Evolutionary conservation across 2,888 invertebrate genomes (phyloP).

Genomic region (Rotaria magnacalcarata): DNA sequence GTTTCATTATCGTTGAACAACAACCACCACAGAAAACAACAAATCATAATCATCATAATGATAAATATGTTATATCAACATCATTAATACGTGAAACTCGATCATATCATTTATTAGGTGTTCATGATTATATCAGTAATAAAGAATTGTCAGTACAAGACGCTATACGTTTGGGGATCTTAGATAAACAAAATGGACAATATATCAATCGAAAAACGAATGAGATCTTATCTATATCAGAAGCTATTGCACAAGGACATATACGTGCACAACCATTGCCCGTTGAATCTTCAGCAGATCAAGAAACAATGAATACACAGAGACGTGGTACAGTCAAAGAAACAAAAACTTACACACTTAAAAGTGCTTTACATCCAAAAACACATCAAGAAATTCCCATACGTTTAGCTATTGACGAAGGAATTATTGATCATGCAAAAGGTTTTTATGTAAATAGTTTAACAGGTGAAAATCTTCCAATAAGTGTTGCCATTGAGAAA

Average conservation of each 20-base stretch:
- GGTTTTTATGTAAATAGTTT: slow-evolving; percentile 40
- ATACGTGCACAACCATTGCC: slow-evolving; percentile 38
- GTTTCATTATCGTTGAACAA: slow-evolving; percentile 39
- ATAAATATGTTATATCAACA: slow-evolving; percentile 40
- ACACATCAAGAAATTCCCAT: slow-evolving; percentile 36
- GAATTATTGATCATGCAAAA: slow-evolving; percentile 44
- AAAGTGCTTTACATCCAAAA: slow-evolving; percentile 42
- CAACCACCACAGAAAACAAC: background rate
- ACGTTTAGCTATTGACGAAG: slow-evolving; percentile 43
- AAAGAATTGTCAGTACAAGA: slow-evolving; percentile 45
- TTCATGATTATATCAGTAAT: slow-evolving; percentile 40
- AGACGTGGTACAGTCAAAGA: slow-evolving; percentile 41
- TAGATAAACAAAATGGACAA: slow-evolving; percentile 42
- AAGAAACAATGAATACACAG: background rate
- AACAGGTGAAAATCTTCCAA: slow-evolving; percentile 39
- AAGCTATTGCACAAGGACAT: slow-evolving; percentile 43
- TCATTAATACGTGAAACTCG: slow-evolving; percentile 45
- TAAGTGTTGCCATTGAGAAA: slow-evolving; percentile 43
- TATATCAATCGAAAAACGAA: slow-evolving; percentile 38
- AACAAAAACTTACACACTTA: slow-evolving; percentile 43
- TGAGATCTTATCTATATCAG: slow-evolving; percentile 42
- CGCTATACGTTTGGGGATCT: slow-evolving; percentile 40
- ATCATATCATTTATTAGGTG: slow-evolving; percentile 45
- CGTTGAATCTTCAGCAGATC: background rate
- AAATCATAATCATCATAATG: background rate